Conservation (phyloP, 2,888 invertebrate genomes). For the Callosobruchus maculatus region DNA sequence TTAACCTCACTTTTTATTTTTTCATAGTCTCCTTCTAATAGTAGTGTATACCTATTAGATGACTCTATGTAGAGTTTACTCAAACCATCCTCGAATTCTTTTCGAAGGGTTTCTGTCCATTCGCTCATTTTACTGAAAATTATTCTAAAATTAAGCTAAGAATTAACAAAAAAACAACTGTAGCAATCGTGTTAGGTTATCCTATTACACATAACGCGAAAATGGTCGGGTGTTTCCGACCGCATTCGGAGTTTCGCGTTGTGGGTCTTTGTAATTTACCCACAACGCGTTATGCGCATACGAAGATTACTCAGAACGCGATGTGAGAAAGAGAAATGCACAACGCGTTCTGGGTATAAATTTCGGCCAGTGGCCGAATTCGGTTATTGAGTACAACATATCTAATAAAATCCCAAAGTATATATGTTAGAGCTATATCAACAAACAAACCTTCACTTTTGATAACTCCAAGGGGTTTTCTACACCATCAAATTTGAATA, state of each 20-base stretch:
- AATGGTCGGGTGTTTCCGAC: not conserved
- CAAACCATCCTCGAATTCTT: not conserved
- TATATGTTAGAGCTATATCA: too few relatives aligned
- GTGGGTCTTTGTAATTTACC: not conserved
- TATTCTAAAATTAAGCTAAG: not conserved
- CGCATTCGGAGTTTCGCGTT: not conserved
- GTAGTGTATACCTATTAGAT: conserved; percentile 1
- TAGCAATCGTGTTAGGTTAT: not conserved
- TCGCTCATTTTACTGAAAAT: not conserved
- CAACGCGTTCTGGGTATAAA: not conserved
- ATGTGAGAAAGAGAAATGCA: not conserved
- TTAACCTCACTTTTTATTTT: not conserved
- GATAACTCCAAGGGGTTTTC: too few relatives aligned
- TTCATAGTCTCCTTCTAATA: conserved; percentile 1
- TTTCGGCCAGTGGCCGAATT: not conserved
- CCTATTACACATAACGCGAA: not conserved
- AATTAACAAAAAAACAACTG: not conserved
- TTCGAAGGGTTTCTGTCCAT: not conserved
- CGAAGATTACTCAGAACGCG: not conserved
- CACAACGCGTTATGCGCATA: not conserved
- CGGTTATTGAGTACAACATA: not conserved
- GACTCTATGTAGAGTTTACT: conserved; percentile 20
- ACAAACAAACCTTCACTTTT: too few relatives aligned
- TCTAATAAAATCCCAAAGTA: too few relatives aligned
- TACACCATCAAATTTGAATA: too few relatives aligned